phyloP scores from a whole-genome alignment of 2,797 vertebrate genomes.

The Anabas testudineus region DNA sequence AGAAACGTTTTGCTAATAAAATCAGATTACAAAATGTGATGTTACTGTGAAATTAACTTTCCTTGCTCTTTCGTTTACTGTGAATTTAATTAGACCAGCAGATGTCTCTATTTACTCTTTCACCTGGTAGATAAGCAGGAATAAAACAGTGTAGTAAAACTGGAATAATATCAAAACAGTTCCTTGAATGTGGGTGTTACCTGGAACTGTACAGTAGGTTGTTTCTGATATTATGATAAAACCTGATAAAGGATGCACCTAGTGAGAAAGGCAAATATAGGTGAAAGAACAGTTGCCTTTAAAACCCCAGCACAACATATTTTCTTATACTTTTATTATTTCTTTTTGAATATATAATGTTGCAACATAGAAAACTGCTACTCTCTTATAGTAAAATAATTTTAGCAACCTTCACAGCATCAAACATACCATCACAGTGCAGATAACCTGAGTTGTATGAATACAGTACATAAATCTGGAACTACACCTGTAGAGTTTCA shows the following conservation, averaged over 20 bases:
- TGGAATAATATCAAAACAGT: not conserved
- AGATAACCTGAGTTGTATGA: conserved; percentile 17
- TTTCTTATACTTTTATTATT: not conserved
- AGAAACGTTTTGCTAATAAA: too few relatives aligned
- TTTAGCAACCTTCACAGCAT: not conserved
- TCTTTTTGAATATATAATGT: conserved; percentile 9
- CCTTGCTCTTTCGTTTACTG: not conserved
- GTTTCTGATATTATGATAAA: too few relatives aligned
- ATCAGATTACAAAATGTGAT: too few relatives aligned
- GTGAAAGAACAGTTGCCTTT: not conserved
- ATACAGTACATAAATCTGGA: conserved; percentile 8
- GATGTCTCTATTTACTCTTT: conserved; percentile 27
- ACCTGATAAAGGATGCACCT: not conserved
- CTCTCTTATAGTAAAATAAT: not conserved
- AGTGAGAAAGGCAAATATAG: not conserved
- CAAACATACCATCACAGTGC: not conserved
- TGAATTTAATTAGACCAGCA: conserved; percentile 35
- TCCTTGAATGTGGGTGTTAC: not conserved
- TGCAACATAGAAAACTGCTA: not conserved
- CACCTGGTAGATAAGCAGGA: not conserved
- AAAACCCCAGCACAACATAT: not conserved
- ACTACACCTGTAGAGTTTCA: not conserved
- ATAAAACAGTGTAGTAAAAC: not conserved
- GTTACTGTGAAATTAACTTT: too few relatives aligned
- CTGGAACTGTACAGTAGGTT: not conserved